These are phyloP conservation scores for Podiceps cristatus DNA, from an alignment of 2,113 vertebrate species.

Conservation along the genomic window DNA sequence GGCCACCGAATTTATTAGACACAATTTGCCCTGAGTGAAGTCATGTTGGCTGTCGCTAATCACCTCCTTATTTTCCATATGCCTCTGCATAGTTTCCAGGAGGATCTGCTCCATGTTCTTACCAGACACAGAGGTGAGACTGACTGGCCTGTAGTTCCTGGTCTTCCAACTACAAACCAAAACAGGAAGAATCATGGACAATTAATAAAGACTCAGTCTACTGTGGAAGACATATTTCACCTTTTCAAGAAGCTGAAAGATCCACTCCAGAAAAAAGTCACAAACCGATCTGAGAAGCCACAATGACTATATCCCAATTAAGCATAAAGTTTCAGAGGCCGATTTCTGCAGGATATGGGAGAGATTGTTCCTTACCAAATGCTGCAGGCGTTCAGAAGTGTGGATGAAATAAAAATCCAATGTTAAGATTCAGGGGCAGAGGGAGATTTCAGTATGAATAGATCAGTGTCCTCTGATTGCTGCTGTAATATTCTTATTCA, in stretches of 20 bases:
- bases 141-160: neutral
- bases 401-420: conserved; percentile 7
- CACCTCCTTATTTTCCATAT: too few species aligned
- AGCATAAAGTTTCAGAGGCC: neutral
- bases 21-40: too few species aligned
- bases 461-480: conserved; percentile 3
- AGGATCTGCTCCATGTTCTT: too few species aligned
- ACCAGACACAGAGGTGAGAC: too few species aligned
- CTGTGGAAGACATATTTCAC: neutral
- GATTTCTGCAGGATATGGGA: neutral
- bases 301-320: neutral
- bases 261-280: neutral
- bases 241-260: neutral
- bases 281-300: neutral
- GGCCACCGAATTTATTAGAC: too few species aligned
- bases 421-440: neutral
- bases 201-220: neutral
- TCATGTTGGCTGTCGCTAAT: too few species aligned
- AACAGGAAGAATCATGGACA: neutral
- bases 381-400: neutral
- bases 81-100: too few species aligned
- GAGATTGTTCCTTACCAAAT: neutral
- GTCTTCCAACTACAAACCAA: neutral
- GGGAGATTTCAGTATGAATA: neutral
- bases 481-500: conserved; percentile 35